Percentiles rank a stretch among this genome's conserved stretches.
These are phyloP conservation scores for Cettia cetti DNA, from an alignment of 2,113 vertebrate genomes.

Conservation along the genomic window DNA sequence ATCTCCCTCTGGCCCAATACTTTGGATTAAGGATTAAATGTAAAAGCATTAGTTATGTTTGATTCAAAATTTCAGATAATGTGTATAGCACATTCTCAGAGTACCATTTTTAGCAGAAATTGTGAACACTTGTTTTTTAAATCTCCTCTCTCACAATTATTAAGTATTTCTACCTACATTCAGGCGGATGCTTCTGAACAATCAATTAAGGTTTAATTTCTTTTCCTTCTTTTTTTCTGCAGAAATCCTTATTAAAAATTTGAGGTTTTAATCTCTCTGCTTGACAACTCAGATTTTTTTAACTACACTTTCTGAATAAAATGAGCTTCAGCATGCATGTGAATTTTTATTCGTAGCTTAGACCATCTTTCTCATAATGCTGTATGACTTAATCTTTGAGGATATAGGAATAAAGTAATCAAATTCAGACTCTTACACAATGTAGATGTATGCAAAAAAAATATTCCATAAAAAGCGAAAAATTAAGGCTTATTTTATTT, in stretches of 20 bases:
- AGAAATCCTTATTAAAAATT: not conserved
- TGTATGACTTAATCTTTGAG: not conserved
- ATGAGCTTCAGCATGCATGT: accelerated
- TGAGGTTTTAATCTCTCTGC: not conserved
- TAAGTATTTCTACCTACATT: not conserved
- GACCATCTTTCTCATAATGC: not conserved
- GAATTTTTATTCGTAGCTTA: not conserved
- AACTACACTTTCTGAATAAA: not conserved
- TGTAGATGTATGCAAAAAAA: not conserved
- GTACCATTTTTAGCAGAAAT: not conserved
- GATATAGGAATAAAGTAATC: not conserved
- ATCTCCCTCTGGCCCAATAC: not conserved
- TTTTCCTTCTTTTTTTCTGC: not conserved
- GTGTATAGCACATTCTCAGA: not conserved
- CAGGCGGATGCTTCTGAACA: not conserved
- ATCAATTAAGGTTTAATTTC: not conserved
- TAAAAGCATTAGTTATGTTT: not conserved
- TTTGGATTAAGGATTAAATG: not conserved
- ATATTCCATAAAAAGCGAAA: not conserved
- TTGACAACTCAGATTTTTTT: not conserved
- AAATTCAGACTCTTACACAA: not conserved
- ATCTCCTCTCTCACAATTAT: not conserved
- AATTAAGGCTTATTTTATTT: not conserved
- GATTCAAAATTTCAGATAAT: not conserved
- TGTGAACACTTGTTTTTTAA: not conserved